Evolutionary conservation across 2,888 invertebrate genomes (phyloP).

Genomic region (Eristalinus aeneus): DNA sequence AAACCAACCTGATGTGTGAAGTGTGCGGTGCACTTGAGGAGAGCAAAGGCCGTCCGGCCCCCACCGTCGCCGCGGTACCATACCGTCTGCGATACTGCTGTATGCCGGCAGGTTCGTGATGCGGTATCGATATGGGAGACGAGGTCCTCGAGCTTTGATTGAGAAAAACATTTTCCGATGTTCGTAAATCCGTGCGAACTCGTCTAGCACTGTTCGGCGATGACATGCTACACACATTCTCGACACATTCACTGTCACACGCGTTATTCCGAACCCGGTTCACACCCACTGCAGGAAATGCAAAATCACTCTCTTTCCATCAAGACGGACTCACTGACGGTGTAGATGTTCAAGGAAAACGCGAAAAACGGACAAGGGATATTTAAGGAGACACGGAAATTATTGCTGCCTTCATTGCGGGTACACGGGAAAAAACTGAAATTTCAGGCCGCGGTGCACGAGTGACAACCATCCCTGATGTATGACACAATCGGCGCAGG

Average conservation of each 20-base stretch:
- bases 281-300: neutral
- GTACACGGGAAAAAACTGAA: constrained; percentile 24
- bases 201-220: constrained; percentile 79
- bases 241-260: constrained; percentile 40
- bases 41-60: neutral
- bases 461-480: constrained; percentile 53
- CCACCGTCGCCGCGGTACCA: constrained; percentile 1
- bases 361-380: neutral
- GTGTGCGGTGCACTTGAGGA: constrained; percentile 74
- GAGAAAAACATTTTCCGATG: constrained; percentile 79
- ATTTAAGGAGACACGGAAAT: neutral
- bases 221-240: constrained; percentile 69
- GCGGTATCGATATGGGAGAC: constrained; percentile 68
- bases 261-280: neutral
- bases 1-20: constrained; percentile 50
- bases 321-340: neutral
- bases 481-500: constrained; percentile 72
- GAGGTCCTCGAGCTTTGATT: constrained; percentile 71
- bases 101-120: constrained; percentile 27
- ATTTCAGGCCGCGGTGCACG: constrained; percentile 1
- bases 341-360: neutral
- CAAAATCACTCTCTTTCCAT: constrained; percentile 29
- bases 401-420: constrained; percentile 18
- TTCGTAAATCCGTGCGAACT: constrained; percentile 79
- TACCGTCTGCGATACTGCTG: constrained; percentile 57